Evolutionary conservation across 30 jellyfish, hydroid and myxozoan species (phyloP), one percentile per base, ranked within the genome.

Genomic region (Aurelia aurita complex sp. Pacific): DNA sequence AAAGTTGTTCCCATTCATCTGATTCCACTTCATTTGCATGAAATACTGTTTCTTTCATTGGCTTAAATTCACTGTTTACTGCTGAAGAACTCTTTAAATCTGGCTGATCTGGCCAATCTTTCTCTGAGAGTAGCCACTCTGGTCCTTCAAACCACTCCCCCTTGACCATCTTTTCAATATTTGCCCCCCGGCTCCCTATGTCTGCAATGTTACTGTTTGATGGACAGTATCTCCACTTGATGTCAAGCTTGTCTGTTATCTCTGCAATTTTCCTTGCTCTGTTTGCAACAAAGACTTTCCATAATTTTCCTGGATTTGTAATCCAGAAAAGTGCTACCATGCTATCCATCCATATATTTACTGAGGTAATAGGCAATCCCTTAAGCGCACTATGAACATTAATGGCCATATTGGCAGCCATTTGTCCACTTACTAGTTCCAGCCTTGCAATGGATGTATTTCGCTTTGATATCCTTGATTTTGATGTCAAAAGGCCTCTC

Each of bases 321-420:
- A 75, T 2, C 85, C 85, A 75, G 50, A 13, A 75, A 5, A 75
- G 64, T 54, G 85, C 79, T 17, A 75, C 78, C 54, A 17, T 40
- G 85, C 85, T 75, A 35, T 75, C 78, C n/a, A 16, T 75, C 85
- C 85, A 75, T 17, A 43, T 17, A 50, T 43, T 52, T 14, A 17
- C 50, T 36, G 42, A 15, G 32, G 62, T 23, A 60, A 60, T 77
- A 10, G 88, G 88, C 77, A 18, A 77, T 36, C 63, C 72, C 64
- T 77, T 61, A 3, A 77, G 63, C 2, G 88, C 88, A 29, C 43
- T 77, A 36, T 77, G 17, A 29, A 61, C 79, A 43, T 77, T 77
- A 1, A 64, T 12, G 32, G 88, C 88, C 72, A 77, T 23, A 77
- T 77, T 77, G 19, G 88, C 88, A 18, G 73, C 88, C 88, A 61